Base-by-base conservation (phyloP, 2,113 vertebrate genomes). In the Aldabrachelys gigantea region DNA sequence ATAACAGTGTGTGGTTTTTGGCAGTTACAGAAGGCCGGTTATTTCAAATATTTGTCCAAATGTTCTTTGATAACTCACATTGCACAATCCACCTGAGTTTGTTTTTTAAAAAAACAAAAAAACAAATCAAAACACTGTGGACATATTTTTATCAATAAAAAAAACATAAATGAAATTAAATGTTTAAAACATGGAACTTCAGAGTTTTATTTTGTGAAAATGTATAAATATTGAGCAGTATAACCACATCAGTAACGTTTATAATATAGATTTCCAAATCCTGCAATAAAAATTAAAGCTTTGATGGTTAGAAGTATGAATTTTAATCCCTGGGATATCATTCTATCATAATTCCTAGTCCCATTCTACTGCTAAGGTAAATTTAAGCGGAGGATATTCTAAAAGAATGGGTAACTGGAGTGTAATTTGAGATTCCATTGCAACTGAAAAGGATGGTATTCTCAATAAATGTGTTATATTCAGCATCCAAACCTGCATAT, bases 341-440 rank as follows among this genome's bases (percentile, higher is more conserved):
- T 84, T 89, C 75, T 82, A 59, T 92, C 93, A 93, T 96, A 96
- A 98, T 57, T 91, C 95, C 53, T 83, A 89, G 89, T 91, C 35
- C 50, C 56, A 57, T 88, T 85, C 53, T 59, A 31, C 41, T 93
- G 82, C 50, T 92, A 90, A 93, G 72, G 80, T 95, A 97, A 97
- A 97, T 49, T 94, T 93, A 96, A 96, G 83, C 84, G 83, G 92
- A 95, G 57, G 89, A 62, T 95, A 95, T 94, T 97, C 87, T 91
- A 94, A 97, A 82, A 85, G 86, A 97, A 95, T 27, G 92, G 72
- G 81, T 72, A 96, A 96, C 83, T 87, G 38, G n/a, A 91, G 47
- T 19, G 54, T 53, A 92, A 97, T 91, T 80, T 95, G 83, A 85
- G 87, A 79, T 89, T 96, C 87, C 91, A 25, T 86, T 93, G 85